A percentile compares a stretch with the other conserved stretches of the same genome.
Conservation (phyloP, 1,140 invertebrate species). For the Phortica variegata region DNA sequence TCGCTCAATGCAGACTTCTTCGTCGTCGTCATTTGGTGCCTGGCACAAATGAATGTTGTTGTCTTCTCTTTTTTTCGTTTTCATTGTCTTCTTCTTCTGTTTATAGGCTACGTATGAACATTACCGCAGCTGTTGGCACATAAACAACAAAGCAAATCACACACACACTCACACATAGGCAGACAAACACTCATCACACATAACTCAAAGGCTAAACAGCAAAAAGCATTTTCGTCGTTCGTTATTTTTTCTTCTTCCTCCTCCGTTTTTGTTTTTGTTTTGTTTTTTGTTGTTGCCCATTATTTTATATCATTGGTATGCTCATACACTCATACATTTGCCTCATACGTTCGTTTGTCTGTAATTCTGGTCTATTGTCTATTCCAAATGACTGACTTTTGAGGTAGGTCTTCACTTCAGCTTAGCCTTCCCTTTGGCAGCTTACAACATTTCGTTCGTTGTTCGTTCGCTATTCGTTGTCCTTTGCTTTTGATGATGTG, state of each 20-base stretch:
- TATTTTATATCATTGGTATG: conserved; percentile 1
- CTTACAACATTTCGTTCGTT: not conserved
- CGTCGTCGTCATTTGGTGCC: too few species aligned
- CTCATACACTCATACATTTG: conserved; percentile 6
- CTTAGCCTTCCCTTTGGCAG: not conserved
- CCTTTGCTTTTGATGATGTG: not conserved
- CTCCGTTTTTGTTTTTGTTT: conserved; percentile 1
- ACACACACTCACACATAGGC: not conserved
- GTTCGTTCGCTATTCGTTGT: not conserved
- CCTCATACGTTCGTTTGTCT: conserved; percentile 20
- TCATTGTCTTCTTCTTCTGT: too few species aligned
- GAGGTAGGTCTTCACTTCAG: conserved; percentile 31
- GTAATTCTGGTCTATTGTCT: conserved; percentile 45
- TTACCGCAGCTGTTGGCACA: too few species aligned
- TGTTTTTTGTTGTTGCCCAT: conserved; percentile 8
- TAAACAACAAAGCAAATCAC: too few species aligned
- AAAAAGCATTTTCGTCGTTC: not conserved
- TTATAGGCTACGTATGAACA: too few species aligned
- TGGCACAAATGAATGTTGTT: too few species aligned
- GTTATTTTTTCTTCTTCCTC: too few species aligned
- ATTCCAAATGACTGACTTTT: conserved; percentile 42
- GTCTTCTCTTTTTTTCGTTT: too few species aligned
- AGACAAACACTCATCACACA: not conserved
- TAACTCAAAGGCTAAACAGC: not conserved
- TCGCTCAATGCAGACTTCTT: too few species aligned